These are phyloP conservation scores for Pseudococcus longispinus DNA, from an alignment of 2,888 invertebrate species.

Conservation along the genomic window DNA sequence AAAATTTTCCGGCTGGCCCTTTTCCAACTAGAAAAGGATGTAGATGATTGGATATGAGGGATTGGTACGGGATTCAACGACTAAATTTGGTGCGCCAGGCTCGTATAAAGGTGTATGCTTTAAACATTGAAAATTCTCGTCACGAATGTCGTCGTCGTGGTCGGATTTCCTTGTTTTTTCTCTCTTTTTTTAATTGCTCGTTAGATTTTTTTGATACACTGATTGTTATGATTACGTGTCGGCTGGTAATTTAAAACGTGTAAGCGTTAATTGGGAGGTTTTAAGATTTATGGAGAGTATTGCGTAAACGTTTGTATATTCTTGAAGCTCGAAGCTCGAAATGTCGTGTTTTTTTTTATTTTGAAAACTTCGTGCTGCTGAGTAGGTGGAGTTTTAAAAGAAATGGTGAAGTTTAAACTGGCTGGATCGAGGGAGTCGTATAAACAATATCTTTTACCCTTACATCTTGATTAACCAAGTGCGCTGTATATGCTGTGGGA, in stretches of 20 bases:
- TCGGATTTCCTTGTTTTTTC: conserved; percentile 1
- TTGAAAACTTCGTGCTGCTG: not conserved
- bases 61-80: not conserved
- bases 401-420: not conserved
- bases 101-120: not conserved
- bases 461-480: not conserved
- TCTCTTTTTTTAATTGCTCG: conserved; percentile 2
- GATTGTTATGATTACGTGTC: conserved; percentile 36
- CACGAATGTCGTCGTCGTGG: conserved; percentile 21
- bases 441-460: not conserved
- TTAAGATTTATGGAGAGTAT: not conserved
- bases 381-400: not conserved
- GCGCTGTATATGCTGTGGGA: too few relatives aligned
- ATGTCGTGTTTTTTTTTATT: not conserved
- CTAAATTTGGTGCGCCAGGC: not conserved
- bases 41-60: not conserved
- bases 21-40: not conserved
- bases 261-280: conserved; percentile 40
- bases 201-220: conserved; percentile 25
- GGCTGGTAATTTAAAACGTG: conserved; percentile 10
- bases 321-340: not conserved
- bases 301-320: not conserved
- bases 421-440: not conserved
- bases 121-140: conserved; percentile 23
- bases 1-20: not conserved